These are phyloP conservation scores for Eucera pruinosa DNA, from an alignment of 2,888 invertebrate genomes.

Conservation along the genomic window DNA sequence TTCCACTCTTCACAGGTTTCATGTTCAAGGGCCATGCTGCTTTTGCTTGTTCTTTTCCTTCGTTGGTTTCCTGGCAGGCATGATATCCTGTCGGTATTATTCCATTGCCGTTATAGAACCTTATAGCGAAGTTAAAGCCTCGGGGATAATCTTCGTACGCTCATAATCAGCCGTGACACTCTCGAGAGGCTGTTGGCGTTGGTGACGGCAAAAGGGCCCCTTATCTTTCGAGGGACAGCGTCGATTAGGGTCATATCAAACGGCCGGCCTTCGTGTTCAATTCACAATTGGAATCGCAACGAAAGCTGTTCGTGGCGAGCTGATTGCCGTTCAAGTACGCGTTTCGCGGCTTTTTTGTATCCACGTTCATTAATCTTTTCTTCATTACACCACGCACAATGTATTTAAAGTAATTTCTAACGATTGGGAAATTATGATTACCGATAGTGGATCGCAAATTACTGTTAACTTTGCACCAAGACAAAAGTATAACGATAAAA, in stretches of 20 bases:
- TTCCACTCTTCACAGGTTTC: slow-evolving; percentile 5
- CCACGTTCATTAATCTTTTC: background rate
- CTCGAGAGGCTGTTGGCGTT: slow-evolving; percentile 32
- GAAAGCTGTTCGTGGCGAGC: slow-evolving; percentile 34
- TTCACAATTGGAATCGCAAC: slow-evolving; percentile 55
- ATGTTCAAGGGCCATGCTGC: background rate
- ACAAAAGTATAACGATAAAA: too few relatives aligned
- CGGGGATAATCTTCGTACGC: slow-evolving; percentile 40
- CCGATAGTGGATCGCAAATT: too few relatives aligned
- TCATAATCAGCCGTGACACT: slow-evolving; percentile 52
- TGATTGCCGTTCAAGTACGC: slow-evolving; percentile 22
- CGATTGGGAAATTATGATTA: too few relatives aligned
- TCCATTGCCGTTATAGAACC: slow-evolving; percentile 46
- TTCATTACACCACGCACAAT: background rate
- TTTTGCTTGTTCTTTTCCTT: slow-evolving; percentile 9
- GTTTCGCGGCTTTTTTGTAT: background rate
- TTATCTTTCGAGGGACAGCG: slow-evolving; percentile 55
- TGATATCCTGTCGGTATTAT: slow-evolving; percentile 54
- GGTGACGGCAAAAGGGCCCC: slow-evolving; percentile 55
- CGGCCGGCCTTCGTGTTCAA: slow-evolving; percentile 57
- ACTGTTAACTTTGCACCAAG: too few relatives aligned
- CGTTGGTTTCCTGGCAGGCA: slow-evolving; percentile 7
- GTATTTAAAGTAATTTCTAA: background rate
- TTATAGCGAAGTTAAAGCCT: slow-evolving; percentile 34
- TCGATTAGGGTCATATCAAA: slow-evolving; percentile 64